Base-by-base conservation (phyloP, 2,113 vertebrate genomes). In the Regulus satrapa region DNA sequence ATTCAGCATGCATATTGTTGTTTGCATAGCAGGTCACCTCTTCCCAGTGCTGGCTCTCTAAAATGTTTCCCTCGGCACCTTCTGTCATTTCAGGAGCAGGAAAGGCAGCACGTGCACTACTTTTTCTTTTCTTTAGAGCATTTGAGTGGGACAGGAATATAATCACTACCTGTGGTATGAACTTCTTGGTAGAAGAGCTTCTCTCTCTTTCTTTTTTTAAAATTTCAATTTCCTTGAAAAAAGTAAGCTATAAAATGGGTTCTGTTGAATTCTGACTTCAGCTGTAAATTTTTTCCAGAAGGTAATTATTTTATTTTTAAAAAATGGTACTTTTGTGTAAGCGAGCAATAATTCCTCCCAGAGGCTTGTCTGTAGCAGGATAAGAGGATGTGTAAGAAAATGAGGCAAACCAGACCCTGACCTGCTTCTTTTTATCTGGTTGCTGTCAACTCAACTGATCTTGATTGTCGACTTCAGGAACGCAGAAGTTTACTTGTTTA, bases 401-500 rank as follows among this genome's bases (percentile, higher is more conserved):
- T 97, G 97, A 97, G 91, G 74, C 23, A 97, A 97, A 94, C 38
- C 97, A 97, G 97, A 96, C 64, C 87, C 91, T 81, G 95, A 96
- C 95, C 96, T 96, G 94, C 84, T 96, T 20, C 93, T 94, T 86
- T 95, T 97, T 96, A 94, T 97, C 95, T 96, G 56, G 54, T 73
- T 93, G 86, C 96, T 26, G 93, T 97, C 96, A 95, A 10, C 92
- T 59, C 82, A 18, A 83, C 84, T 56, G 75, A 81, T 97, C 93
- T 85, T 79, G 90, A 94, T 97, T 92, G 94, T 66, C 43, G 51
- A 73, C 72, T 88, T 41, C 83, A 95, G 93, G n/a, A n/a, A n/a
- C n/a, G n/a, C 88, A 96, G 91, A 72, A 91, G 96, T 96, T 97
- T 96, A 90, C 96, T 96, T 96, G 97, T 97, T 97, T 97, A 96